A percentile compares a stretch with the other conserved stretches of the same genome.
phyloP scores from a whole-genome alignment of 2,888 invertebrate species.

The Furcula furcula region DNA sequence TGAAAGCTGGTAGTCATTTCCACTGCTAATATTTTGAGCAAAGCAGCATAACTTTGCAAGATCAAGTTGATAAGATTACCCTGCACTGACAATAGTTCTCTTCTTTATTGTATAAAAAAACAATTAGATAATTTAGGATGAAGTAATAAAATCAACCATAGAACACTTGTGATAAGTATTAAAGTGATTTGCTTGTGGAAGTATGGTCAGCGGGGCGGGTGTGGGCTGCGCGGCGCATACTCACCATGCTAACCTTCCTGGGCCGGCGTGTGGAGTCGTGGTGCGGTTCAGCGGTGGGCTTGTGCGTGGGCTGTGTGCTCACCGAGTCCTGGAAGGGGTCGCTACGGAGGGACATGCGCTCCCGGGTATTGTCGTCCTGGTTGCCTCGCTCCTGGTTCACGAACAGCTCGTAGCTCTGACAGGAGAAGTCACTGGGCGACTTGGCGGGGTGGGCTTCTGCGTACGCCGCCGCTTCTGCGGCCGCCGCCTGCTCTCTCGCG shows the following conservation, averaged over 20 bases:
- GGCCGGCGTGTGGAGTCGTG: constrained; percentile 73
- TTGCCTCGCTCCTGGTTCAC: constrained; percentile 94
- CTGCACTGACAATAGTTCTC: constrained; percentile 64
- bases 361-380: constrained; percentile 94
- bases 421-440: constrained; percentile 95
- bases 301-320: constrained; percentile 88
- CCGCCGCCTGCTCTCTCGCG: constrained; percentile 84
- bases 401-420: constrained; percentile 95
- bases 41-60: constrained; percentile 38
- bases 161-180: not conserved
- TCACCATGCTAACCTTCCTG: constrained; percentile 97
- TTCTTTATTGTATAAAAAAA: not conserved
- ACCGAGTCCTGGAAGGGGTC: constrained; percentile 93
- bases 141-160: not conserved
- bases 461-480: constrained; percentile 84
- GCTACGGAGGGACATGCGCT: constrained; percentile 95
- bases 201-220: constrained; percentile 60
- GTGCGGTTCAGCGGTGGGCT: constrained; percentile 81
- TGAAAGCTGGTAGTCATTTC: constrained; percentile 21
- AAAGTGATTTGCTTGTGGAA: constrained; percentile 26
- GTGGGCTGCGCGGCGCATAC: constrained; percentile 72
- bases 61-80: constrained; percentile 67
- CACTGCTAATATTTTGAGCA: constrained; percentile 16
- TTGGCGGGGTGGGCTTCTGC: constrained; percentile 87
- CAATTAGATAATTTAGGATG: too few relatives aligned